Evolutionary conservation across 1,140 invertebrate genomes (phyloP).

Genomic region (Orchesella cincta): DNA sequence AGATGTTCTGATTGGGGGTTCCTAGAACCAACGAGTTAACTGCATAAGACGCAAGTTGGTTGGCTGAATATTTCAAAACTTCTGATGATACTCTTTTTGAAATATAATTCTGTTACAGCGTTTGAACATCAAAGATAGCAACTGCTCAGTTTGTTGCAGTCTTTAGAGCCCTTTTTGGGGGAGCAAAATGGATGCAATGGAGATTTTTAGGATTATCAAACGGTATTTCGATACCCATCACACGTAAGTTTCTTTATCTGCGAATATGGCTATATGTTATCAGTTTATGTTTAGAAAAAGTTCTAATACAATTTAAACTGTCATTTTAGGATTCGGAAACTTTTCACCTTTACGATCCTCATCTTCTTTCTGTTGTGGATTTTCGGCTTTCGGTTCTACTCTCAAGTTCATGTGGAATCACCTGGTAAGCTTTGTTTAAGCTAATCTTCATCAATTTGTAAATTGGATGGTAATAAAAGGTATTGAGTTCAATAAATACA

Average conservation of each 20-base stretch:
- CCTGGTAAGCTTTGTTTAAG: constrained; percentile 55
- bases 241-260: constrained; percentile 38
- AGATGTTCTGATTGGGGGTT: too few relatives aligned
- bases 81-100: neutral
- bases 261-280: neutral
- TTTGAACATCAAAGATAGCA: neutral
- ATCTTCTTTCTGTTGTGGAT: constrained; percentile 67
- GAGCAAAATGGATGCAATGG: constrained; percentile 15
- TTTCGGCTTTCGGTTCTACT: constrained; percentile 66
- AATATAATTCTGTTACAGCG: neutral
- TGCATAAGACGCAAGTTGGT: too few relatives aligned
- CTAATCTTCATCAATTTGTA: constrained; percentile 32
- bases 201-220: constrained; percentile 36
- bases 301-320: neutral
- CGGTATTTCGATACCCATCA: constrained; percentile 44
- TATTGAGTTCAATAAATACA: neutral
- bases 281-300: neutral
- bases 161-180: neutral
- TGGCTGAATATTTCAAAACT: too few relatives aligned
- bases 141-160: neutral
- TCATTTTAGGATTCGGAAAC: constrained; percentile 64
- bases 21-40: too few relatives aligned
- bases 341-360: constrained; percentile 65
- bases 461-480: neutral
- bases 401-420: constrained; percentile 56